These are phyloP conservation scores for Zeus faber DNA, from an alignment of 2,113 vertebrate species.

Conservation along the genomic window DNA sequence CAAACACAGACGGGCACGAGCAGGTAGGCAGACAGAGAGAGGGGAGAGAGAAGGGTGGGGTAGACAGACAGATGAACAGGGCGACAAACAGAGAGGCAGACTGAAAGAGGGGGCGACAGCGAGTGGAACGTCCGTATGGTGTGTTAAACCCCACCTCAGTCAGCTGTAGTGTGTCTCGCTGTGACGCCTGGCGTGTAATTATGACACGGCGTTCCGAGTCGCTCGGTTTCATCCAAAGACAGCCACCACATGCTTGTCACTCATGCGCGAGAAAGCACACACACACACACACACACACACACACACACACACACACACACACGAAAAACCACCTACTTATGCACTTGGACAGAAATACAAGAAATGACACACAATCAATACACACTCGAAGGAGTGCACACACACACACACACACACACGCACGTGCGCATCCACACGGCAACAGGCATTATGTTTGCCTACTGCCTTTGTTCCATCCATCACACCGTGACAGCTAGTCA, in stretches of 20 bases:
- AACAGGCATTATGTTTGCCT: conserved; percentile 57
- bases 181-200: conserved; percentile 55
- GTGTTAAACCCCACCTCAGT: too few species aligned
- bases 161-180: too few species aligned
- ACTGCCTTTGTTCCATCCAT: conserved; percentile 66
- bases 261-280: conserved; percentile 11
- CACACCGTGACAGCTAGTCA: conserved; percentile 65
- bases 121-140: conserved; percentile 39
- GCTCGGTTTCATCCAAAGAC: conserved; percentile 26
- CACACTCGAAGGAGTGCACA: not conserved
- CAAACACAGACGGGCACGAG: conserved; percentile 48
- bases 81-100: not conserved
- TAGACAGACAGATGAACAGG: conserved; percentile 9
- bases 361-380: conserved; percentile 27
- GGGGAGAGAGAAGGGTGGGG: conserved; percentile 3
- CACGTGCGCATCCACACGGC: conserved; percentile 24
- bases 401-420: conserved; percentile 9
- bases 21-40: conserved; percentile 7
- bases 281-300: conserved; percentile 9
- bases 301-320: conserved; percentile 15
- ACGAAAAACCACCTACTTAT: conserved; percentile 1
- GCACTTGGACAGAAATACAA: conserved; percentile 23
- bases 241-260: conserved; percentile 37
- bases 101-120: too few species aligned
- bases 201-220: conserved; percentile 62